phyloP scores from a whole-genome alignment of 2,797 vertebrate species.

The Malurus splendens region DNA sequence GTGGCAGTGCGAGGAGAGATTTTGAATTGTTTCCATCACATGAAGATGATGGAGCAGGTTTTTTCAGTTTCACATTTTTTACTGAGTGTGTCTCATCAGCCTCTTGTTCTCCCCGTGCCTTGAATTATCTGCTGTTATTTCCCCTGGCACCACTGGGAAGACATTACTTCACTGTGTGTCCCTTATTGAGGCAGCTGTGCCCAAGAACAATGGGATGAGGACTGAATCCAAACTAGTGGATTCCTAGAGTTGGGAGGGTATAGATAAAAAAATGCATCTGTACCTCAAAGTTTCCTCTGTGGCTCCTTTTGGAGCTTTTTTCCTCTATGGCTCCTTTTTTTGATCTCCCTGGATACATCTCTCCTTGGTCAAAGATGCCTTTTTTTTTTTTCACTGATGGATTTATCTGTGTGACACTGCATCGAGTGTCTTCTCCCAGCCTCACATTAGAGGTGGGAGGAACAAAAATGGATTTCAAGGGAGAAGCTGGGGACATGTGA shows the following conservation, averaged over 20 bases:
- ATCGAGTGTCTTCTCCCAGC: background rate
- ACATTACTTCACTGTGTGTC: background rate
- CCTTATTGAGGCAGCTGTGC: background rate
- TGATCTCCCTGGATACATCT: background rate
- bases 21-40: background rate
- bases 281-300: background rate
- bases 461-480: background rate
- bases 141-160: background rate
- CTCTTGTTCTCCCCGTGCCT: background rate
- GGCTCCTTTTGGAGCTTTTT: background rate
- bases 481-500: background rate
- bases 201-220: background rate
- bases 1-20: background rate
- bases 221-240: background rate
- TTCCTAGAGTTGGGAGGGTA: background rate
- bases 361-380: background rate
- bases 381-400: background rate
- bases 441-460: background rate
- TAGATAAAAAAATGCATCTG: background rate
- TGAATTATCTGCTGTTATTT: background rate
- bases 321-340: background rate
- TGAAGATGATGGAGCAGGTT: fast-evolving
- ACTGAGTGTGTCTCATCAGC: background rate
- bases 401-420: background rate
- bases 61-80: background rate